phyloP scores from a whole-genome alignment of 2,888 invertebrate species.

The Limnephilus lunatus region DNA sequence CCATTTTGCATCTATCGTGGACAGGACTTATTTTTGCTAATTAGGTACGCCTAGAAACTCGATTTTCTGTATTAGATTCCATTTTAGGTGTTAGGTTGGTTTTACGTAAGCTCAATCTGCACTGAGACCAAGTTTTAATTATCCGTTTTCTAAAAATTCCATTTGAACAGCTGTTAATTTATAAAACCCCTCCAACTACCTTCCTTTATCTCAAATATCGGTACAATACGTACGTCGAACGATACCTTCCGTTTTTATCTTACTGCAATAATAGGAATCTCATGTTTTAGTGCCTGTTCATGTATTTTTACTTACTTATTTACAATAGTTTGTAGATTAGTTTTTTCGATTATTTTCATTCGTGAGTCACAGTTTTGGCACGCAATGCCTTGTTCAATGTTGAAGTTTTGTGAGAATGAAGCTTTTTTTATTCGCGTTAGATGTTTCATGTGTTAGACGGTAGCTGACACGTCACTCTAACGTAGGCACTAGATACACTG shows the following conservation, averaged over 20 bases:
- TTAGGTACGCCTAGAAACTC: too few relatives aligned
- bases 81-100: too few relatives aligned
- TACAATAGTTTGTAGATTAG: background rate
- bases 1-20: too few relatives aligned
- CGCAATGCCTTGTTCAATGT: background rate
- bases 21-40: too few relatives aligned
- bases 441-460: background rate
- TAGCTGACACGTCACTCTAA: background rate
- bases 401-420: background rate
- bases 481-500: background rate
- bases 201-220: too few relatives aligned
- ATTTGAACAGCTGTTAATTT: too few relatives aligned
- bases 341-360: background rate
- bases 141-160: background rate
- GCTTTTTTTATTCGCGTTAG: background rate
- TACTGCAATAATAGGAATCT: background rate
- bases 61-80: too few relatives aligned
- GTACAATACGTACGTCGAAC: background rate
- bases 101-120: background rate
- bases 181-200: too few relatives aligned
- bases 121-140: background rate
- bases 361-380: background rate
- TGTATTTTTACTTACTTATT: background rate
- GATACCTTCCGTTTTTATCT: background rate
- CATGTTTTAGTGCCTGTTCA: background rate